Evolutionary conservation across 2,113 vertebrate species (phyloP).

Genomic region (Muntiacus muntjak): DNA sequence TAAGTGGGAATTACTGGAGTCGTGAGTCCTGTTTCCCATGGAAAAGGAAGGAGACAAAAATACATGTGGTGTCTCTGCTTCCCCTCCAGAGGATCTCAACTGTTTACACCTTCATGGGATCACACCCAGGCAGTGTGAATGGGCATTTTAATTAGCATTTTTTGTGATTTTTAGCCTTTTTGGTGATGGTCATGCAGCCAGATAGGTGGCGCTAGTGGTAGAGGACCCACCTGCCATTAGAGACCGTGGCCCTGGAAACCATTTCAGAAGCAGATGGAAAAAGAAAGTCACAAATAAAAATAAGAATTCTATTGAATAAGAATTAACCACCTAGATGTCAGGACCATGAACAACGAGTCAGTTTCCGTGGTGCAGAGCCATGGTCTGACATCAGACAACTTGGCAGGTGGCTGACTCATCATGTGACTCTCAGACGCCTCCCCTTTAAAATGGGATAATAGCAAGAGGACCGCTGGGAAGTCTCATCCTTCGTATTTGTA

Average conservation of each 20-base stretch:
- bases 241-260: neutral
- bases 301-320: neutral
- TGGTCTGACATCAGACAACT: neutral
- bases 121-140: too few relatives aligned
- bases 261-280: neutral
- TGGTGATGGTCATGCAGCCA: neutral
- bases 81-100: neutral
- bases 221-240: neutral
- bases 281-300: neutral
- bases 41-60: neutral
- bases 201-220: neutral
- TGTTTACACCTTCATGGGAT: neutral
- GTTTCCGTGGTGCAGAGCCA: neutral
- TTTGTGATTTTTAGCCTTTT: neutral
- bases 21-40: accelerated
- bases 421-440: neutral
- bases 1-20: constrained; percentile 64
- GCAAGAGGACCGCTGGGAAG: neutral
- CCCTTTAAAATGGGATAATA: neutral
- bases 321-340: neutral
- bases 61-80: neutral
- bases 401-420: neutral
- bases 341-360: neutral
- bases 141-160: neutral
- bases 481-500: neutral